phyloP scores from a whole-genome alignment of 2,888 invertebrate genomes.

The Syrphus vitripennis region DNA sequence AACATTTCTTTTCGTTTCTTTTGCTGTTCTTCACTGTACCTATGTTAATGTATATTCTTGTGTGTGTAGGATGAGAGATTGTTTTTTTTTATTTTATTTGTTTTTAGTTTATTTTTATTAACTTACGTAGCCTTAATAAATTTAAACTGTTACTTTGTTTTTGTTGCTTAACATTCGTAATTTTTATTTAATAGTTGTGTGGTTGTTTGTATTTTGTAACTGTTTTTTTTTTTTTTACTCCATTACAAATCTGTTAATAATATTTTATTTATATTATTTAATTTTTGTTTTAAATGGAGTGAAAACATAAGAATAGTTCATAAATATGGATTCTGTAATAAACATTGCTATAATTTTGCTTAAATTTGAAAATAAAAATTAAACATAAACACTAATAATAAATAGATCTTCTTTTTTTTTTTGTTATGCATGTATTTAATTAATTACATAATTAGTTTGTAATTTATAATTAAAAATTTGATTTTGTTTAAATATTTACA shows the following conservation, averaged over 20 bases:
- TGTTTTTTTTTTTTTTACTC: background rate
- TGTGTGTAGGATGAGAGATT: slow-evolving; percentile 51
- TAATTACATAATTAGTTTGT: slow-evolving; percentile 8
- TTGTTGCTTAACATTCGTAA: slow-evolving; percentile 54
- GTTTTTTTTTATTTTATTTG: slow-evolving; percentile 6
- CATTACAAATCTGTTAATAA: slow-evolving; percentile 30
- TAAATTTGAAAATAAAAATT: slow-evolving; percentile 10
- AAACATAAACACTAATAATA: slow-evolving; percentile 45
- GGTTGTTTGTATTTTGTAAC: background rate
- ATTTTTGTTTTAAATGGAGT: background rate
- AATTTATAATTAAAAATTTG: slow-evolving; percentile 23
- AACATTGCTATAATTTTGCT: slow-evolving; percentile 8
- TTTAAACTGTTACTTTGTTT: slow-evolving; percentile 54
- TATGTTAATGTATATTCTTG: background rate
- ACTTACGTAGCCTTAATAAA: slow-evolving; percentile 60
- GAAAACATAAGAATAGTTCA: slow-evolving; percentile 13
- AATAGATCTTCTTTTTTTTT: slow-evolving; percentile 50
- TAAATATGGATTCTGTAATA: slow-evolving; percentile 37
- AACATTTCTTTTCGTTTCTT: background rate
- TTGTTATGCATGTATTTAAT: background rate
- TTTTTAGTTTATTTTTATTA: slow-evolving; percentile 12
- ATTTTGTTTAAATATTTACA: slow-evolving; percentile 55
- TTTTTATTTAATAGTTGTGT: slow-evolving; percentile 41
- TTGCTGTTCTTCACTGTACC: background rate
- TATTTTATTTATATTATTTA: slow-evolving; percentile 15